These are phyloP conservation scores for Agonum fuliginosum DNA, from an alignment of 2,888 invertebrate genomes.

Conservation along the genomic window DNA sequence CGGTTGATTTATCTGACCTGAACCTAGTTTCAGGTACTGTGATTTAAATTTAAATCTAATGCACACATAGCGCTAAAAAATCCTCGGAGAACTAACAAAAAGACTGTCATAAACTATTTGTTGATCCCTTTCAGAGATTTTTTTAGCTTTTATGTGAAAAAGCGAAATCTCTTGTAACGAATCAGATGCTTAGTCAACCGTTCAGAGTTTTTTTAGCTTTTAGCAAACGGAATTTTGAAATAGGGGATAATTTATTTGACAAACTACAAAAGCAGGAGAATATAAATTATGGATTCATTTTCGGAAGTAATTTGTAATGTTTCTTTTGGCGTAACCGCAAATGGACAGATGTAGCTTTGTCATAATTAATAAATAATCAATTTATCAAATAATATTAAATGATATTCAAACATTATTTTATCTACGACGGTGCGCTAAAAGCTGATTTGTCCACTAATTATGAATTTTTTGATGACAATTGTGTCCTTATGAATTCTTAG, in stretches of 20 bases:
- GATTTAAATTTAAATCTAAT: slow-evolving; percentile 38
- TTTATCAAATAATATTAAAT: too few species aligned
- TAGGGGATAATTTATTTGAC: slow-evolving; percentile 6
- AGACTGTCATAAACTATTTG: background rate
- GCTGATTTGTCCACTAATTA: too few species aligned
- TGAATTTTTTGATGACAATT: too few species aligned
- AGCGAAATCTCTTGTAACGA: slow-evolving; percentile 12
- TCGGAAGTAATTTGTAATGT: background rate
- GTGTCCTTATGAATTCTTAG: too few species aligned
- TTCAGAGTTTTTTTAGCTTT: slow-evolving; percentile 15
- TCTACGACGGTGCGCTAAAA: too few species aligned
- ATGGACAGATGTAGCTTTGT: too few species aligned
- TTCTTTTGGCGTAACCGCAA: background rate
- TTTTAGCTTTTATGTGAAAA: slow-evolving; percentile 31
- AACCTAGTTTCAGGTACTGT: slow-evolving; percentile 28
- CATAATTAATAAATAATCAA: too few species aligned
- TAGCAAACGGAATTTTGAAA: background rate
- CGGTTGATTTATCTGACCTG: slow-evolving; percentile 54
- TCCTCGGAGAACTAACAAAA: background rate
- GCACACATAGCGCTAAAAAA: slow-evolving; percentile 29
- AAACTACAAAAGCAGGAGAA: background rate
- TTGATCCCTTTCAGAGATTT: background rate
- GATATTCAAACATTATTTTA: too few species aligned
- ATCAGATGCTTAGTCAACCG: background rate
- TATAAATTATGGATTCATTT: background rate